Percentiles rank a stretch among this genome's conserved stretches.
Evolutionary conservation across 2,888 invertebrate genomes (phyloP).

Genomic region (Leucophenga montana): DNA sequence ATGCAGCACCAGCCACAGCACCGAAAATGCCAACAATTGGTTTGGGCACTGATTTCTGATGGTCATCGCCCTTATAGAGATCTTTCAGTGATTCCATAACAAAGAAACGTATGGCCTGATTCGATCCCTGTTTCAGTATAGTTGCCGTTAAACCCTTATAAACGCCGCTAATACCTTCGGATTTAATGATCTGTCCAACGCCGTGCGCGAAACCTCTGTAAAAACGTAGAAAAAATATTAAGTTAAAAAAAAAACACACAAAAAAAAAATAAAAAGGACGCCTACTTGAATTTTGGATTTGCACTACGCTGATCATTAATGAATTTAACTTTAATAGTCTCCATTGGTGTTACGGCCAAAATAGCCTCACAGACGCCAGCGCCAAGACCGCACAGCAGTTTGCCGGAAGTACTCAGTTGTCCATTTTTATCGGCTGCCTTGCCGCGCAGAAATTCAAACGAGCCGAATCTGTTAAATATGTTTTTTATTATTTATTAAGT

Average conservation of each 20-base stretch:
- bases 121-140: constrained; percentile 97
- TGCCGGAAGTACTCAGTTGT: constrained; percentile 82
- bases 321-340: constrained; percentile 98
- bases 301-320: constrained; percentile 96
- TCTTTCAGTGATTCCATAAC: constrained; percentile 97
- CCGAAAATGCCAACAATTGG: constrained; percentile 92
- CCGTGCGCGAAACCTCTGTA: constrained; percentile 93
- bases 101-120: constrained; percentile 98
- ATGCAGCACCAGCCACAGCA: constrained; percentile 93
- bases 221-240: too few species aligned
- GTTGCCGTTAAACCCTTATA: constrained; percentile 97
- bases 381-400: constrained; percentile 92
- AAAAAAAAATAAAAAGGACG: too few species aligned
- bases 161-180: constrained; percentile 85
- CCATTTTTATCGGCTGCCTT: constrained; percentile 85
- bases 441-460: constrained; percentile 93
- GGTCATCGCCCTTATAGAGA: constrained; percentile 90
- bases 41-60: constrained; percentile 88
- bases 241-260: too few species aligned
- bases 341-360: constrained; percentile 99
- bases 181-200: constrained; percentile 85
- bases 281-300: constrained; percentile 85
- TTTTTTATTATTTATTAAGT: background rate
- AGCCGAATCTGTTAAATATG: constrained; percentile 88
- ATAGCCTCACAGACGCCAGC: constrained; percentile 97